Evolutionary conservation across 2,797 vertebrate genomes (phyloP).

Genomic region (Naso thynnoides): DNA sequence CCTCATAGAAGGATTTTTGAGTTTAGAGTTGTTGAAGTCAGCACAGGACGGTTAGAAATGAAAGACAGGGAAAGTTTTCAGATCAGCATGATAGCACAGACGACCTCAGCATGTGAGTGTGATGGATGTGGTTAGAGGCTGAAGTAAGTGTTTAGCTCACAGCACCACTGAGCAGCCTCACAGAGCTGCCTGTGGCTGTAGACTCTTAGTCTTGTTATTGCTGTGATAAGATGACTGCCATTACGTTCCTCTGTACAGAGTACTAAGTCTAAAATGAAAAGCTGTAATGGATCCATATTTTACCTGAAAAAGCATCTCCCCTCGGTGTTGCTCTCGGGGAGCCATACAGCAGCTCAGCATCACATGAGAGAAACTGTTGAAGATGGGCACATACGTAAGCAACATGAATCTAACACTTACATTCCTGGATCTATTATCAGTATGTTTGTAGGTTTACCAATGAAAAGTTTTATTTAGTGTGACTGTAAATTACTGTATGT

Average conservation of each 20-base stretch:
- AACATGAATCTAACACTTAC: background rate
- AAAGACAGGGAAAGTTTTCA: background rate
- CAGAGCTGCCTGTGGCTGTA: background rate
- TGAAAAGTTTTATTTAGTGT: background rate
- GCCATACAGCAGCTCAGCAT: background rate
- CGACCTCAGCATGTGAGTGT: background rate
- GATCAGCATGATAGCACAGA: background rate
- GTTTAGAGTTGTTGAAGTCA: too few relatives aligned
- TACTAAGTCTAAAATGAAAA: background rate
- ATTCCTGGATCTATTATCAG: background rate
- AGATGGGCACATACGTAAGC: background rate
- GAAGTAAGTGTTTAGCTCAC: background rate
- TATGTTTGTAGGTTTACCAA: background rate
- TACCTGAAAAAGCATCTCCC: background rate
- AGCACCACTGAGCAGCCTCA: background rate
- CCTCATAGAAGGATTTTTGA: too few relatives aligned
- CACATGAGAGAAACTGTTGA: background rate
- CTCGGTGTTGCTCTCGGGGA: background rate
- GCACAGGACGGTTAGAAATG: too few relatives aligned
- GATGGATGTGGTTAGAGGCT: background rate
- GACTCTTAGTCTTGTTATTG: background rate
- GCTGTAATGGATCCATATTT: background rate
- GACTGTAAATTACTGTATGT: background rate
- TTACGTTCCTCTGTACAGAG: background rate
- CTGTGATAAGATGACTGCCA: background rate